Evolutionary conservation across 2,888 invertebrate genomes (phyloP), one percentile per base, ranked within the genome.

Genomic region (Leptogaster cylindrica): DNA sequence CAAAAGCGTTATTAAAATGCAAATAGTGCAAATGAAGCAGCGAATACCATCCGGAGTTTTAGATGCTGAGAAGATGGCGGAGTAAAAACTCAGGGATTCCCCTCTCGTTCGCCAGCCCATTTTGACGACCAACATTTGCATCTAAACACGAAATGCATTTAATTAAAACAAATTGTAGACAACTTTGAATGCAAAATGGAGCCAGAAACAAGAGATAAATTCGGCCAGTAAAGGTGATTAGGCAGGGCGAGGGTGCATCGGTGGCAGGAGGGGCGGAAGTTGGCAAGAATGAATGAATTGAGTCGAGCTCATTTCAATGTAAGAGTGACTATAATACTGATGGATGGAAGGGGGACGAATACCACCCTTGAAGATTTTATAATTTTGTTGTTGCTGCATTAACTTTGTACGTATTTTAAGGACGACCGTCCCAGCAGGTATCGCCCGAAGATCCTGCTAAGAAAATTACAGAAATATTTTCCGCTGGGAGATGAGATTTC

Each of bases 61-160:
- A n/a, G n/a, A n/a, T n/a, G n/a, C n/a, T n/a, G n/a, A n/a, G n/a
- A n/a, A 55, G 23, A 28, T 44, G 14, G 61, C 25, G 41, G 28
- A 20, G 41, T 44, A 61, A 25, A 41, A 2, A 44, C 55, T 14
- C 10, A n/a, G 61, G 41, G 58, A 25, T 25, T 27, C 23, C 12
- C 12, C 25, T 10, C n/a, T n/a, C n/a, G n/a, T n/a, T n/a, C n/a
- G n/a, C n/a, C n/a, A n/a, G n/a, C n/a, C 16, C 16, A 25, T 41
- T 41, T 41, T 58, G 58, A 36, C 25, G 41, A 41, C 39, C 39
- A 44, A 27, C 44, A 61, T 61, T 61, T 61, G 61, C 44, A 61
- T 61, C 61, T 27, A 61, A 61, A 58, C 58, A 58, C 41, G 58
- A 58, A 58, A 58, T 58, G 58, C 41, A 58, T 58, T 58, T 41